Evolutionary conservation across 2,888 invertebrate species (phyloP).

Genomic region (Drosophila emarginata): DNA sequence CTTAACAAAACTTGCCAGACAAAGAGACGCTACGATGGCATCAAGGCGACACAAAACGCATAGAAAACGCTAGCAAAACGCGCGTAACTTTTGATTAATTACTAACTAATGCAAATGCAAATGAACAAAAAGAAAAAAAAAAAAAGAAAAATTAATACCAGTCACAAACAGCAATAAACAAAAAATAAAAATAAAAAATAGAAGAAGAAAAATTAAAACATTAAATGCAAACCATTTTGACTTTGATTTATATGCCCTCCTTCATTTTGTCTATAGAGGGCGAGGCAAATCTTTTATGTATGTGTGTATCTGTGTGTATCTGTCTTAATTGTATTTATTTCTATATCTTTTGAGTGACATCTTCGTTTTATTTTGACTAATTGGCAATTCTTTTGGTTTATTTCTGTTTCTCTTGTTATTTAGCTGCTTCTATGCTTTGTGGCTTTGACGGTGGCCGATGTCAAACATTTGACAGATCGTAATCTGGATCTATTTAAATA

Average conservation of each 20-base stretch:
- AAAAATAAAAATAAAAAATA: slow-evolving; percentile 11
- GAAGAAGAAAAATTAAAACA: slow-evolving; percentile 26
- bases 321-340: too few relatives aligned
- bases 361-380: slow-evolving; percentile 42
- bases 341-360: slow-evolving; percentile 39
- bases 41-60: slow-evolving; percentile 44
- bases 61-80: slow-evolving; percentile 56
- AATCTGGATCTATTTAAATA: slow-evolving; percentile 81
- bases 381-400: slow-evolving; percentile 12
- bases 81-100: slow-evolving; percentile 66
- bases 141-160: slow-evolving; percentile 24
- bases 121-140: slow-evolving; percentile 2
- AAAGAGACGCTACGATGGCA: slow-evolving; percentile 31
- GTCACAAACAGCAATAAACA: not conserved
- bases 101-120: slow-evolving; percentile 30
- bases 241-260: slow-evolving; percentile 39
- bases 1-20: slow-evolving; percentile 43
- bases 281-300: not conserved
- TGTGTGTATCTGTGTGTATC: not conserved
- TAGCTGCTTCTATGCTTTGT: slow-evolving; percentile 70
- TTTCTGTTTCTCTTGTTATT: not conserved
- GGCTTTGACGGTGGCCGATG: slow-evolving; percentile 71
- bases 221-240: slow-evolving; percentile 33
- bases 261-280: not conserved
- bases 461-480: slow-evolving; percentile 76